Evolutionary conservation across 1,140 invertebrate genomes (phyloP).

Genomic region (Pinna nobilis): DNA sequence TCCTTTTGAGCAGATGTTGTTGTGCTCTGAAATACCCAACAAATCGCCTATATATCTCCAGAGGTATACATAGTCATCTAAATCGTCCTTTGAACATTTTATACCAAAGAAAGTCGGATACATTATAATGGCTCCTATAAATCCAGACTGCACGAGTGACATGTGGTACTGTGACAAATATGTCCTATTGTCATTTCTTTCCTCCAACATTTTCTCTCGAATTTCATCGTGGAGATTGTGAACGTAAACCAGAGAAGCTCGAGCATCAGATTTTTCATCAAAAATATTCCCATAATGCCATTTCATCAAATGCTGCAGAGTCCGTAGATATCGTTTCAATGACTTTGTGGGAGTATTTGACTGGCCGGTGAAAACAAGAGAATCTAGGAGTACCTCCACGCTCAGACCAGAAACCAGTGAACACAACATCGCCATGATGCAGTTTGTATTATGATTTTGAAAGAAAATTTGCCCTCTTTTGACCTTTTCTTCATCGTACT

Average conservation of each 20-base stretch:
- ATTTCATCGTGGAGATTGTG: slow-evolving; percentile 74
- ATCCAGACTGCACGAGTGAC: slow-evolving; percentile 82
- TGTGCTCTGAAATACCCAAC: slow-evolving; percentile 88
- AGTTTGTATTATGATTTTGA: slow-evolving; percentile 31
- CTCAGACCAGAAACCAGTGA: slow-evolving; percentile 54
- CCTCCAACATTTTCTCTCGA: slow-evolving; percentile 62
- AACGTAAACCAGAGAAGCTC: slow-evolving; percentile 64
- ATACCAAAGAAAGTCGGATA: slow-evolving; percentile 83
- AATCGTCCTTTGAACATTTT: slow-evolving; percentile 73
- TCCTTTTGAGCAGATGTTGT: slow-evolving; percentile 78
- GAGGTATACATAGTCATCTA: slow-evolving; percentile 87
- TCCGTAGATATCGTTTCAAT: slow-evolving; percentile 81
- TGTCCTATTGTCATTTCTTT: slow-evolving; percentile 75
- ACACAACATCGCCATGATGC: slow-evolving; percentile 40
- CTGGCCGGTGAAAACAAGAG: slow-evolving; percentile 76
- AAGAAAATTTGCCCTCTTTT: slow-evolving; percentile 45
- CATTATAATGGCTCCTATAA: slow-evolving; percentile 85
- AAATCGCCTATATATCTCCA: slow-evolving; percentile 88
- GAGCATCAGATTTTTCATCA: slow-evolving; percentile 45
- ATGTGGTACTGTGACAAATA: slow-evolving; percentile 85
- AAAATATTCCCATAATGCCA: slow-evolving; percentile 79
- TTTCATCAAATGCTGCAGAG: slow-evolving; percentile 82
- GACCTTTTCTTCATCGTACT: slow-evolving; percentile 40
- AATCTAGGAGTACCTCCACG: slow-evolving; percentile 45
- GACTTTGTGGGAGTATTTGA: slow-evolving; percentile 77